Conservation (phyloP, 2,113 vertebrate genomes). For the Ptilorrhoa leucosticta region DNA sequence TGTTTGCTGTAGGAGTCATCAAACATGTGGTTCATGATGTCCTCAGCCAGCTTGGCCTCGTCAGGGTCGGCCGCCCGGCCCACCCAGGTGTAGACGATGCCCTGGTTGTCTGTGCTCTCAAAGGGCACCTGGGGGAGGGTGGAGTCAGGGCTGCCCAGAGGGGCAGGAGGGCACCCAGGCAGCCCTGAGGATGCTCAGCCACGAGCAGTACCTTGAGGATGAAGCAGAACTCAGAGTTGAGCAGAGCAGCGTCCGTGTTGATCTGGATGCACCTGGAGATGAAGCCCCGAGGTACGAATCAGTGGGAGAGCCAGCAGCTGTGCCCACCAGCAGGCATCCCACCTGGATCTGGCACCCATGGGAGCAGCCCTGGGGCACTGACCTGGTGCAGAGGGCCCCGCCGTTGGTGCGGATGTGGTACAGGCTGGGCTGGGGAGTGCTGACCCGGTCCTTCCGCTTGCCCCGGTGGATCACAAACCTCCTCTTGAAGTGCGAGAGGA, state of each 20-base stretch:
- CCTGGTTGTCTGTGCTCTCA: slow-evolving; percentile 96
- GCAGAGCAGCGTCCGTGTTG: slow-evolving; percentile 86
- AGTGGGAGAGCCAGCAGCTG: rapidly evolving
- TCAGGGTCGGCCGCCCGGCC: slow-evolving; percentile 91
- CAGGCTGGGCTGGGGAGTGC: slow-evolving; percentile 86
- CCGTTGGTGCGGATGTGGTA: slow-evolving; percentile 97
- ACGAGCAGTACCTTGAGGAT: slow-evolving; percentile 85
- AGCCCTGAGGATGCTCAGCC: neutral
- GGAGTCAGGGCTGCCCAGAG: neutral
- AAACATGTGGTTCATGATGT: slow-evolving; percentile 97
- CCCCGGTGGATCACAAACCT: slow-evolving; percentile 97
- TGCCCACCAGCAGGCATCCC: neutral
- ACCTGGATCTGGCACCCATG: rapidly evolving
- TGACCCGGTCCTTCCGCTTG: slow-evolving; percentile 83
- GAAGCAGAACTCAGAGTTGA: slow-evolving; percentile 98
- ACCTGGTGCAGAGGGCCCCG: slow-evolving; percentile 95
- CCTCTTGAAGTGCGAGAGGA: slow-evolving; percentile 96
- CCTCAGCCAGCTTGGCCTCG: slow-evolving; percentile 92
- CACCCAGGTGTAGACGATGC: slow-evolving; percentile 97
- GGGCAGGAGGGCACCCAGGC: neutral
- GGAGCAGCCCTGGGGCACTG: neutral
- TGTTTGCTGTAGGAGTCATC: slow-evolving; percentile 97
- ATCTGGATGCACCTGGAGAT: slow-evolving; percentile 91
- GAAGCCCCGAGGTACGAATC: rapidly evolving
- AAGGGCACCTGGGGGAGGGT: slow-evolving; percentile 85